phyloP scores from a whole-genome alignment of 1,140 invertebrate species.

The Caenorhabditis inopinata region DNA sequence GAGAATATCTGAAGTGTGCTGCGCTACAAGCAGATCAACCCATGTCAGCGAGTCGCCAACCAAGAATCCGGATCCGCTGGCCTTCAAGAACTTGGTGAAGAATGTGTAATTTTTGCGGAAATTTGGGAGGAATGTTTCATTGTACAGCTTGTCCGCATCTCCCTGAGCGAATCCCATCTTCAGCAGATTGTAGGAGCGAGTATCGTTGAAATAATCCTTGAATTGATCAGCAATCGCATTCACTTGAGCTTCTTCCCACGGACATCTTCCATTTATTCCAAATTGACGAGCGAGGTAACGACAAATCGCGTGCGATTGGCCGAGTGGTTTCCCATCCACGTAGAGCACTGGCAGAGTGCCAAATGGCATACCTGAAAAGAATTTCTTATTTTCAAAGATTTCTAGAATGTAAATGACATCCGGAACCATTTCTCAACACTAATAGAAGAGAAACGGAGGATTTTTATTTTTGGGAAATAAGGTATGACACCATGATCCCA shows the following conservation, averaged over 20 bases:
- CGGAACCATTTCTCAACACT: too few relatives aligned
- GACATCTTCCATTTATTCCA: conserved; percentile 14
- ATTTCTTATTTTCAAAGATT: not conserved
- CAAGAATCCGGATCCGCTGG: conserved; percentile 28
- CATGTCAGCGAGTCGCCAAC: conserved; percentile 31
- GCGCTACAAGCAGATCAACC: conserved; percentile 33
- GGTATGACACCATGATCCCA: too few relatives aligned
- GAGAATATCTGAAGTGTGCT: not conserved
- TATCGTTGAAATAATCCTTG: conserved; percentile 27
- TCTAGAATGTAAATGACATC: too few relatives aligned
- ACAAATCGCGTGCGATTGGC: conserved; percentile 20
- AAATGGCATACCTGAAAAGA: conserved; percentile 8
- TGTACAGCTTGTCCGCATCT: conserved; percentile 2
- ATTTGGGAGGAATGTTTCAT: conserved; percentile 35
- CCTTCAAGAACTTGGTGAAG: conserved; percentile 18
- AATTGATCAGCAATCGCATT: conserved; percentile 35
- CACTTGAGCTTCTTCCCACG: conserved; percentile 17
- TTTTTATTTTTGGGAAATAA: too few relatives aligned
- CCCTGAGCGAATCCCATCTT: conserved; percentile 18
- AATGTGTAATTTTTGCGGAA: conserved; percentile 19
- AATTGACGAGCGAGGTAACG: conserved; percentile 23
- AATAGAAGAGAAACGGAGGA: too few relatives aligned
- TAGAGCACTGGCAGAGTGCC: conserved; percentile 14
- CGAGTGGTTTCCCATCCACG: conserved; percentile 11
- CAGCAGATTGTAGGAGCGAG: not conserved